phyloP scores from a whole-genome alignment of 2,113 vertebrate genomes.

The Saccopteryx bilineata region DNA sequence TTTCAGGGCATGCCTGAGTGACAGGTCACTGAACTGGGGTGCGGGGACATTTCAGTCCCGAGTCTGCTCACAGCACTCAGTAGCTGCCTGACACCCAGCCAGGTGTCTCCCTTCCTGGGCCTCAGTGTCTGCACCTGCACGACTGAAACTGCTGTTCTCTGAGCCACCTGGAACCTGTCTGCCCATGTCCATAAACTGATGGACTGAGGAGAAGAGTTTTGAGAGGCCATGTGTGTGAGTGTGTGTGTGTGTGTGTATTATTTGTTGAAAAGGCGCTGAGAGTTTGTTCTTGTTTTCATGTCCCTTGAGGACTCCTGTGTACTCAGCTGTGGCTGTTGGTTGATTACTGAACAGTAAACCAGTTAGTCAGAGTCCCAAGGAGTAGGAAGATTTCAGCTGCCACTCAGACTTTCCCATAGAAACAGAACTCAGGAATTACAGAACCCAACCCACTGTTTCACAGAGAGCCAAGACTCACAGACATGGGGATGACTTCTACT shows the following conservation, averaged over 20 bases:
- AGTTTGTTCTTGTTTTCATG: neutral
- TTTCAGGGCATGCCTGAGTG: accelerated
- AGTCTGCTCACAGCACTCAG: neutral
- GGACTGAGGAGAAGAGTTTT: neutral
- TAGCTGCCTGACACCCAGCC: neutral
- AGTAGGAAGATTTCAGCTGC: neutral
- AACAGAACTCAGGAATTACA: neutral
- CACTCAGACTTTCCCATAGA: neutral
- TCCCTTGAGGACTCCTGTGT: neutral
- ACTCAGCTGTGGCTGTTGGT: neutral
- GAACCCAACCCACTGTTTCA: neutral
- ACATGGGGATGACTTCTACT: neutral
- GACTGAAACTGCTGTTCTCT: too few species aligned
- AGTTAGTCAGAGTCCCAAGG: neutral
- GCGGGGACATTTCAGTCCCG: too few species aligned
- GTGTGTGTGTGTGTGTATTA: neutral
- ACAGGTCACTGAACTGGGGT: neutral
- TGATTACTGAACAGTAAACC: neutral
- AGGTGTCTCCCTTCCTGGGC: too few species aligned
- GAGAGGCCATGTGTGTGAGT: too few species aligned
- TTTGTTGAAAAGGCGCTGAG: neutral
- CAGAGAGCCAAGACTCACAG: too few species aligned
- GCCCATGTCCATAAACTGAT: neutral
- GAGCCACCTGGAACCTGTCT: neutral
- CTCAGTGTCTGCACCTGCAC: neutral